Conservation (phyloP, 2,113 vertebrate species). For the Maccullochella peelii region DNA sequence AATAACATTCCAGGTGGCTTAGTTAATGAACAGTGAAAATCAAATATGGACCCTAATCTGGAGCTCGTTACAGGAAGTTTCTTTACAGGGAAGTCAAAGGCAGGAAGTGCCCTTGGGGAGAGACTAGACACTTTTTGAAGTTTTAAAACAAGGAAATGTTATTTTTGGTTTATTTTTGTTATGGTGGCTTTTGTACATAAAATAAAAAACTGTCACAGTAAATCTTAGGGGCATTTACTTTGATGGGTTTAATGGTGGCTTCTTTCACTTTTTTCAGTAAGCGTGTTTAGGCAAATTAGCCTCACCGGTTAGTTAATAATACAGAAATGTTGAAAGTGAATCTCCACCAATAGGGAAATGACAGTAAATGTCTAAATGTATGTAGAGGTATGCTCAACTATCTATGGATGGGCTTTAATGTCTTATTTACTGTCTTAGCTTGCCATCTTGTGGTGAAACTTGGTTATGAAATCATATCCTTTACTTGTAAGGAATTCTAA, state of each 20-base stretch:
- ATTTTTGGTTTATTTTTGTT: slow-evolving; percentile 19
- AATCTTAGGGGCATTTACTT: not conserved
- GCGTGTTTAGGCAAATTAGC: not conserved
- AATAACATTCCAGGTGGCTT: slow-evolving; percentile 89
- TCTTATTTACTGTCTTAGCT: slow-evolving; percentile 59
- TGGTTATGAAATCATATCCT: slow-evolving; percentile 5
- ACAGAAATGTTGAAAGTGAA: not conserved
- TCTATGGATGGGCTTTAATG: no score
- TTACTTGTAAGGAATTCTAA: no score
- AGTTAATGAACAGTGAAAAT: slow-evolving; percentile 90
- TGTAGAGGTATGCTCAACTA: not conserved
- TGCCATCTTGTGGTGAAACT: slow-evolving; percentile 78
- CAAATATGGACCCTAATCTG: slow-evolving; percentile 88
- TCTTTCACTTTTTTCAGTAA: not conserved
- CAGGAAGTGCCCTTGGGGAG: slow-evolving; percentile 78
- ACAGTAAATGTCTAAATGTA: not conserved
- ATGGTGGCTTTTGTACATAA: not conserved
- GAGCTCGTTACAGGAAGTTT: slow-evolving; percentile 86
- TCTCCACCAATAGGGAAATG: not conserved
- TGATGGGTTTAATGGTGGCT: not conserved
- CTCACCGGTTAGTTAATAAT: not conserved
- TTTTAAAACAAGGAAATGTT: slow-evolving; percentile 55
- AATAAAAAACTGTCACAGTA: not conserved
- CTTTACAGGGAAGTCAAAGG: slow-evolving; percentile 84
- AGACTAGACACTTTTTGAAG: slow-evolving; percentile 61